These are phyloP conservation scores for Proterorhinus semilunaris DNA, from an alignment of 2,113 vertebrate genomes.

Conservation along the genomic window DNA sequence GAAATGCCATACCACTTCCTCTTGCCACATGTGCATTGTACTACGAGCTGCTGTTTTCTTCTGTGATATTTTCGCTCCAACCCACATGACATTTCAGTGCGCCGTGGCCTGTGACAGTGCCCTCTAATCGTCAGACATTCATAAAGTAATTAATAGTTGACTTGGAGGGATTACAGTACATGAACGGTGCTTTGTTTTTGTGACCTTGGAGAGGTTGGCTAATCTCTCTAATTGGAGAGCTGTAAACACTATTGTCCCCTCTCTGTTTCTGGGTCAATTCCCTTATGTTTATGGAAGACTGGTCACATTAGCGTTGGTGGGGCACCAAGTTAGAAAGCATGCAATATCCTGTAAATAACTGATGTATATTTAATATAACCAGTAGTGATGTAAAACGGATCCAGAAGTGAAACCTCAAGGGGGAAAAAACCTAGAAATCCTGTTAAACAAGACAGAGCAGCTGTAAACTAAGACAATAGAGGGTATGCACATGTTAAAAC, in stretches of 20 bases:
- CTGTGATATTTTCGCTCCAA: slow-evolving; percentile 32
- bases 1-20: no score
- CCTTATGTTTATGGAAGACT: slow-evolving; percentile 48
- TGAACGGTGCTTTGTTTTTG: slow-evolving; percentile 62
- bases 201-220: slow-evolving; percentile 73
- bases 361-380: no score
- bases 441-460: no score
- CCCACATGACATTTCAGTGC: slow-evolving; percentile 49
- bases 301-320: slow-evolving; percentile 17
- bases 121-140: slow-evolving; percentile 60
- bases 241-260: slow-evolving; percentile 63
- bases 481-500: no score
- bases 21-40: not conserved
- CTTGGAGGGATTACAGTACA: slow-evolving; percentile 69
- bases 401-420: no score
- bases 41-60: slow-evolving; percentile 3
- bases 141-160: slow-evolving; percentile 71
- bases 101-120: slow-evolving; percentile 53
- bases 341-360: not conserved
- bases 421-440: no score
- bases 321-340: no score
- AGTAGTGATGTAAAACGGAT: not conserved
- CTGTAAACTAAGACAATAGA: no score
- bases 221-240: slow-evolving; percentile 69
- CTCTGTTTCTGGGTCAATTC: slow-evolving; percentile 59